Evolutionary conservation across 1,140 invertebrate species (phyloP).

Genomic region (Apocrypta bakeri): DNA sequence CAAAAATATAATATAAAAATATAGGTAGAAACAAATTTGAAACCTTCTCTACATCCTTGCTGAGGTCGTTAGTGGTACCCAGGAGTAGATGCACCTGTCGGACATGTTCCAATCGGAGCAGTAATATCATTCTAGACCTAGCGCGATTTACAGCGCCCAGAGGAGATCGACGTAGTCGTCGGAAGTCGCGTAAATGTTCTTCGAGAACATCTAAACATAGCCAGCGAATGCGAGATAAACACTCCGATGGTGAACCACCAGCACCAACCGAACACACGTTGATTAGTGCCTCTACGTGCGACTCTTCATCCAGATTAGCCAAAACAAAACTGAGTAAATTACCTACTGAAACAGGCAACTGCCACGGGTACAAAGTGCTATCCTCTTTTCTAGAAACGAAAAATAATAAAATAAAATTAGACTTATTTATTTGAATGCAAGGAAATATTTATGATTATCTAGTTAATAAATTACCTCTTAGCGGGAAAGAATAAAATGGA

Average conservation of each 20-base stretch:
- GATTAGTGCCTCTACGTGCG: conserved; percentile 68
- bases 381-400: conserved; percentile 87
- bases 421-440: too few relatives aligned
- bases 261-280: conserved; percentile 68
- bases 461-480: conserved; percentile 78
- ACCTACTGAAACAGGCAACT: conserved; percentile 78
- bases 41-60: conserved; percentile 57
- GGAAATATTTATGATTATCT: too few relatives aligned
- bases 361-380: conserved; percentile 81
- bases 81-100: conserved; percentile 68
- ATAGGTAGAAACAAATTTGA: background rate
- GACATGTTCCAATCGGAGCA: conserved; percentile 66
- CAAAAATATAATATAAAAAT: background rate
- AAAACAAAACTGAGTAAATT: conserved; percentile 85
- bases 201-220: conserved; percentile 69
- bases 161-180: conserved; percentile 56
- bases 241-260: conserved; percentile 63
- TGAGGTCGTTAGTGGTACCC: conserved; percentile 62
- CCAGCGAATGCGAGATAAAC: conserved; percentile 64
- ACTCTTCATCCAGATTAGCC: conserved; percentile 76
- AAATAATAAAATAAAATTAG: too few relatives aligned
- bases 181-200: conserved; percentile 60
- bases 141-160: conserved; percentile 48
- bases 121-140: conserved; percentile 44
- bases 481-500: conserved; percentile 84